Evolutionary conservation across 1,140 invertebrate species (phyloP).

Genomic region (Aphidius ervi): DNA sequence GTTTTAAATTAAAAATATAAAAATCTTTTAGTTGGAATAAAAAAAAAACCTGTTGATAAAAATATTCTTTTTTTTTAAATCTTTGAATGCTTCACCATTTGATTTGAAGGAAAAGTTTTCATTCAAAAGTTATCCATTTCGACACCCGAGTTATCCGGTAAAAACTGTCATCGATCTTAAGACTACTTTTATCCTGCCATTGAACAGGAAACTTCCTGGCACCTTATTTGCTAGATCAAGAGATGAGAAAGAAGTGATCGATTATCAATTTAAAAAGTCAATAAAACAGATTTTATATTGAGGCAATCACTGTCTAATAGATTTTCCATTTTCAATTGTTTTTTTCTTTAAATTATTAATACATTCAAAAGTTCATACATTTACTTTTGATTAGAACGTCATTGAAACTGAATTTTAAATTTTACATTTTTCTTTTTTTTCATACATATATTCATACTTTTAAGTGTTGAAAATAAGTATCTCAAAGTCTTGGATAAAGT

Average conservation of each 20-base stretch:
- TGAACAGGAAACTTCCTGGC: conserved; percentile 10
- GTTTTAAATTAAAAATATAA: no score
- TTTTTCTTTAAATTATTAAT: background rate
- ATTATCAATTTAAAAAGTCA: conserved; percentile 10
- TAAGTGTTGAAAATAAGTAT: background rate
- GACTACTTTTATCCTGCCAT: conserved; percentile 11
- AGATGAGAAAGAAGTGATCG: conserved; percentile 5
- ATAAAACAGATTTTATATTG: no score
- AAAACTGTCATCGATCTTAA: conserved; percentile 20
- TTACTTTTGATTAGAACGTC: no score
- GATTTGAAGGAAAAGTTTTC: background rate
- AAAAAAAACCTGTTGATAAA: no score
- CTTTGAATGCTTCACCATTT: background rate
- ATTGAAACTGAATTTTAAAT: no score
- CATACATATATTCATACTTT: no score
- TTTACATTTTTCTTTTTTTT: no score
- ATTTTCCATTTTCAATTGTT: background rate
- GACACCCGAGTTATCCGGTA: background rate
- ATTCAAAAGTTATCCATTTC: conserved; percentile 1
- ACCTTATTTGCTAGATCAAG: background rate
- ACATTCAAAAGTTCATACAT: no score
- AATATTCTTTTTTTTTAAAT: no score
- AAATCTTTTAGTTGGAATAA: no score
- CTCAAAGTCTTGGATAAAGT: conserved; percentile 7
- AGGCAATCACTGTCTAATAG: no score